phyloP scores from a whole-genome alignment of 2,113 vertebrate genomes.

The Raphicerus campestris region DNA sequence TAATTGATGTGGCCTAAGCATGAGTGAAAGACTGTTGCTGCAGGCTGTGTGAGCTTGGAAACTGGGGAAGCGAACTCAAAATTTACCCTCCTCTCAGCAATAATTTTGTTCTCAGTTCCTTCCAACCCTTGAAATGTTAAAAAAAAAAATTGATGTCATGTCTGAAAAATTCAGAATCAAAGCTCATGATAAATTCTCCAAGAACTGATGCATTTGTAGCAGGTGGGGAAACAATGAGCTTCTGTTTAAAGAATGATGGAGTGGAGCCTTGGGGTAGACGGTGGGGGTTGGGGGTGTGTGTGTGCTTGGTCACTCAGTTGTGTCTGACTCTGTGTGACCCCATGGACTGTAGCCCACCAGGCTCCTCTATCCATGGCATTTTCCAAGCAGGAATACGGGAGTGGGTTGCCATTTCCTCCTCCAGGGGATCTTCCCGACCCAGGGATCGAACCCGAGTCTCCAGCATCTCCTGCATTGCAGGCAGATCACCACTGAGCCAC shows the following conservation, averaged over 20 bases:
- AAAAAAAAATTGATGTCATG: background rate
- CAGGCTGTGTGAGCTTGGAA: background rate
- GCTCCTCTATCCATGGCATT: background rate
- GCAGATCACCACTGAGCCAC: background rate
- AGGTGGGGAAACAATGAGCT: background rate
- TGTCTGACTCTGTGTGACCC: background rate
- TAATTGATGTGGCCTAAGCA: background rate
- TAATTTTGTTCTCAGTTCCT: background rate
- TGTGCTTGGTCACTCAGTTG: background rate
- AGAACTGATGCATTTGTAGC: background rate
- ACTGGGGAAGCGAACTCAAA: background rate
- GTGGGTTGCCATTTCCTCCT: background rate
- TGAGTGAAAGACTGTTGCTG: background rate
- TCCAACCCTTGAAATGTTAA: background rate
- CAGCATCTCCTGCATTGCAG: background rate
- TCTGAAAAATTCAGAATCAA: background rate
- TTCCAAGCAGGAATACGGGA: background rate
- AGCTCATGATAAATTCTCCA: background rate
- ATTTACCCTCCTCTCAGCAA: background rate
- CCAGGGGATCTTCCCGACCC: background rate
- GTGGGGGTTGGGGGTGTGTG: fast-evolving
- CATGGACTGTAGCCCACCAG: background rate
- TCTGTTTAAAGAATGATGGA: background rate
- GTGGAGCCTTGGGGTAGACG: fast-evolving
- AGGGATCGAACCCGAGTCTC: fast-evolving